Evolutionary conservation across 2,888 invertebrate genomes (phyloP).

Genomic region (Notodonta dromedarius): DNA sequence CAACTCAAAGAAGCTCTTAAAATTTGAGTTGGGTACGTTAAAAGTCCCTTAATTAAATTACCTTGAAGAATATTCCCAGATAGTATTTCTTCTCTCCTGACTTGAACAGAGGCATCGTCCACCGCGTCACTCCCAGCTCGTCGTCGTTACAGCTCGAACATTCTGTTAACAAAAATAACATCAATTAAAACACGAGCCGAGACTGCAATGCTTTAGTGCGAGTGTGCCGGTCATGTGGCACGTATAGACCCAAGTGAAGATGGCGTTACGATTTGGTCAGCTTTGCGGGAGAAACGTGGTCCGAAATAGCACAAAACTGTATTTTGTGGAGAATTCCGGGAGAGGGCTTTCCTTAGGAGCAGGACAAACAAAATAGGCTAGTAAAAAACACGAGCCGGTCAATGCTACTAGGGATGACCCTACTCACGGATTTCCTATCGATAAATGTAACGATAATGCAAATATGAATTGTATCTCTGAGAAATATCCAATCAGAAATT

Average conservation of each 20-base stretch:
- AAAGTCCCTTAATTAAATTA: slow-evolving; percentile 64
- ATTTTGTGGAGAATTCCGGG: no score
- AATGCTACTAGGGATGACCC: neutral
- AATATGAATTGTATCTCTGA: neutral
- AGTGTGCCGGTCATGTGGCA: no score
- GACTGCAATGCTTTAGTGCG: no score
- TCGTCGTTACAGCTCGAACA: slow-evolving; percentile 93
- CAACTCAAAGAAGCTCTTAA: no score
- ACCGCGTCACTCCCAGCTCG: slow-evolving; percentile 88
- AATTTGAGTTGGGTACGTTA: no score
- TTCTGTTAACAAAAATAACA: slow-evolving; percentile 78
- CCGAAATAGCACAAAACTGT: no score
- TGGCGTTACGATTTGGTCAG: no score
- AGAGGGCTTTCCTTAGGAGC: no score
- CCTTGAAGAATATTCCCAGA: slow-evolving; percentile 97
- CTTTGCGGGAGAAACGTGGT: no score
- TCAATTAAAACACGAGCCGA: neutral
- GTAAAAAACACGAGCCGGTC: no score
- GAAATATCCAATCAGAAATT: slow-evolving; percentile 3
- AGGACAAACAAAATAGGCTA: no score
- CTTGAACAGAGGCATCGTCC: slow-evolving; percentile 96
- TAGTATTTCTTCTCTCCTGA: slow-evolving; percentile 95
- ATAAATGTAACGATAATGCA: neutral
- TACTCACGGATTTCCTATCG: neutral
- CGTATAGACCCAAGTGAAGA: no score